phyloP scores from a whole-genome alignment of 2,113 vertebrate species.

The Mesoclemmys tuberculata region DNA sequence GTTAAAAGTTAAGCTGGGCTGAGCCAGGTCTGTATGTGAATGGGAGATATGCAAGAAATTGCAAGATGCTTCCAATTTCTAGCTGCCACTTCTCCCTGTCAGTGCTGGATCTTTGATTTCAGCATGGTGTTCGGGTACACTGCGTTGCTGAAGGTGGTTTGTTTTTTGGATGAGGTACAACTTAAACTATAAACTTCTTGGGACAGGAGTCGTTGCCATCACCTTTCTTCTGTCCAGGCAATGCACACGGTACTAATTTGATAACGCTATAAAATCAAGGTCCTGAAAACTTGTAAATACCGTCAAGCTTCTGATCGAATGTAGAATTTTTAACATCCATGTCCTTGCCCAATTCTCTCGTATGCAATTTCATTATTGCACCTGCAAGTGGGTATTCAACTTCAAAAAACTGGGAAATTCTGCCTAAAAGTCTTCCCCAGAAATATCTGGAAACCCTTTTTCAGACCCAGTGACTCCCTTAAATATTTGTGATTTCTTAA shows the following conservation, averaged over 20 bases:
- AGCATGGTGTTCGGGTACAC: not conserved
- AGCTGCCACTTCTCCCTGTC: not conserved
- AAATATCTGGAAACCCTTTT: not conserved
- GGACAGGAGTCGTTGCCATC: not conserved
- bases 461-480: not conserved
- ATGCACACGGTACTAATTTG: not conserved
- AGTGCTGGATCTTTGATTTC: not conserved
- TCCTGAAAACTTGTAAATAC: not conserved
- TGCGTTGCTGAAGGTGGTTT: not conserved
- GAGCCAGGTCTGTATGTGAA: not conserved
- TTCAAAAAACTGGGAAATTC: not conserved
- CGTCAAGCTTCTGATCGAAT: not conserved
- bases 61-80: not conserved
- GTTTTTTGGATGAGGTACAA: not conserved
- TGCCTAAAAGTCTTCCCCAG: not conserved
- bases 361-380: not conserved
- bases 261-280: not conserved
- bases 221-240: not conserved
- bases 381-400: not conserved
- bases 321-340: not conserved
- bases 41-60: not conserved
- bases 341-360: not conserved
- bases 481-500: not conserved
- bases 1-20: not conserved
- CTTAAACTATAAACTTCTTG: not conserved